phyloP scores from a whole-genome alignment of 1,140 invertebrate genomes.

The Sitophilus oryzae region DNA sequence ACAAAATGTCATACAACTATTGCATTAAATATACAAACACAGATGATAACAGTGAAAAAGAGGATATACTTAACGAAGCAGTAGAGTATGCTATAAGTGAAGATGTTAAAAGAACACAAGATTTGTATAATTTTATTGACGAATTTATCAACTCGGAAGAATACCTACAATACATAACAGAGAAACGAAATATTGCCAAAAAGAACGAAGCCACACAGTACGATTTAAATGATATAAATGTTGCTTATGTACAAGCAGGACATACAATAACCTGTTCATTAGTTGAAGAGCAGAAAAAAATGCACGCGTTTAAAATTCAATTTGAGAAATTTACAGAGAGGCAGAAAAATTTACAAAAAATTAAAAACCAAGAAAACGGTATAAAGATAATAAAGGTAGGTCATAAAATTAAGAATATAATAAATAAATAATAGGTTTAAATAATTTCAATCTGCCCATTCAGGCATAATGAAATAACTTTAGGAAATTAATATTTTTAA shows the following conservation, averaged over 20 bases:
- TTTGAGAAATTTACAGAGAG: conserved; percentile 24
- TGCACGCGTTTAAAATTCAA: conserved; percentile 16
- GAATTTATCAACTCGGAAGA: conserved; percentile 27
- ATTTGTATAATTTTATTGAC: conserved; percentile 23
- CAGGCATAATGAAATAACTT: no score
- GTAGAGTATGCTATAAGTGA: conserved; percentile 8
- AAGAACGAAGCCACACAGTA: conserved; percentile 8
- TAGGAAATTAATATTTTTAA: no score
- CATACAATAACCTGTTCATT: conserved; percentile 14
- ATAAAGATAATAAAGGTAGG: conserved; percentile 19
- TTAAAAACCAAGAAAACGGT: conserved; percentile 14
- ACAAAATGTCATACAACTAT: neutral
- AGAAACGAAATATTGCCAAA: conserved; percentile 20
- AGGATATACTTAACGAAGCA: conserved; percentile 10
- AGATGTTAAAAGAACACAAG: conserved; percentile 5
- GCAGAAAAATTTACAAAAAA: neutral
- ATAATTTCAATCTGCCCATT: no score
- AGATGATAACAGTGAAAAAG: conserved; percentile 4
- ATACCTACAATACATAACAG: conserved; percentile 15
- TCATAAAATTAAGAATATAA: no score
- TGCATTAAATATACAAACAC: conserved; percentile 4
- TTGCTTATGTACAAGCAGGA: conserved; percentile 2
- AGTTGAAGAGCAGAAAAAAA: conserved; percentile 18
- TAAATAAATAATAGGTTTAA: no score
- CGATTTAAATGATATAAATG: conserved; percentile 14